A percentile compares a stretch with the other conserved stretches of the same genome.
phyloP scores from a whole-genome alignment of 1,140 invertebrate species.

The Aphis gossypii region DNA sequence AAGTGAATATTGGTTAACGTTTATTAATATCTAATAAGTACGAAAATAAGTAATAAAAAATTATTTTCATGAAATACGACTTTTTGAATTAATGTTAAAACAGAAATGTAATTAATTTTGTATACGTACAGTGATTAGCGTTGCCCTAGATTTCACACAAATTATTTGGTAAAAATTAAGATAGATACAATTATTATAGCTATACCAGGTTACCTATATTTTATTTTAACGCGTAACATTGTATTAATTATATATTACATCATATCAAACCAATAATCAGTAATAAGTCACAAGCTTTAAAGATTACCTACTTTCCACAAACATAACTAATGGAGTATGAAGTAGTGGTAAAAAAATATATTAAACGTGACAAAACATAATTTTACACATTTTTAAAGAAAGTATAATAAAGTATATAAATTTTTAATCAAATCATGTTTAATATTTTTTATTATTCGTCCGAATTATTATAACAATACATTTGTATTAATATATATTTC shows the following conservation, averaged over 20 bases:
- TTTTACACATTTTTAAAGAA: not conserved
- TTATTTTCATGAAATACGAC: not conserved
- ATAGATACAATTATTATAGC: not conserved
- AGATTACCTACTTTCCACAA: not conserved
- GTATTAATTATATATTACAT: not conserved
- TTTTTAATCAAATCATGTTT: not conserved
- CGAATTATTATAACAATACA: no score
- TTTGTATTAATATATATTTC: no score
- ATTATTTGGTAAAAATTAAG: not conserved
- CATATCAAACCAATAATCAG: not conserved
- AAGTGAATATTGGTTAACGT: not conserved
- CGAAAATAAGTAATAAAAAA: not conserved
- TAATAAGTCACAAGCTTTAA: not conserved
- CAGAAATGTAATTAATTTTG: not conserved
- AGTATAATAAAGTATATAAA: not conserved
- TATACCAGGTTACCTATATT: not conserved
- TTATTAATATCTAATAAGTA: not conserved
- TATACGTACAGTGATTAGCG: not conserved
- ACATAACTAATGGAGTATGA: not conserved
- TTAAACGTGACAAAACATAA: not conserved
- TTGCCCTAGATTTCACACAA: not conserved
- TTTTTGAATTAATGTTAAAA: not conserved
- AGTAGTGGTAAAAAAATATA: not conserved
- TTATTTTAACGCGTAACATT: not conserved
- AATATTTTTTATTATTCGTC: no score